Evolutionary conservation across 1,140 invertebrate species (phyloP), one percentile per base, ranked within the genome.

Genomic region (Araneus ventricosus): DNA sequence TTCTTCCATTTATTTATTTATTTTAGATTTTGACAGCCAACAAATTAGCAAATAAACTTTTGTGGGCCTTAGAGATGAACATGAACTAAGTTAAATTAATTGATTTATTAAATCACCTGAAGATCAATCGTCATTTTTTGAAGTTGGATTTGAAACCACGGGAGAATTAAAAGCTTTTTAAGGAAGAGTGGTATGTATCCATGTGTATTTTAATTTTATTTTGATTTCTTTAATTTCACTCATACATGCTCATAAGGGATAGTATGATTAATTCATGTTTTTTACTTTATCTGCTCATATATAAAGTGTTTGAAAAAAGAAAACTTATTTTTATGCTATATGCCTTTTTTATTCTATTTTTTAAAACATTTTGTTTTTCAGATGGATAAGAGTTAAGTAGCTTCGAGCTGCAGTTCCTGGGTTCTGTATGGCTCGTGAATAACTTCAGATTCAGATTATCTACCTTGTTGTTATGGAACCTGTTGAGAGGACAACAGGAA

Each of bases 391-490:
- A n/a, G 95, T 96, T 88, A 41, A 8, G 52, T 57, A 10, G 20
- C 61, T 5, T 94, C 96, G 96, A 96, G 30, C 95, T 4, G 95
- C 96, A 22, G 95, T 97, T 1, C 96, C 96, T 82, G 96, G n/a
- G 97, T 7, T 97, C 97, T 0, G 94, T 97, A 7, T 97, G 96
- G 96, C 97, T 90, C 95, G 96, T 79, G 96, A 94, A 94, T 97
- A 59, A 14, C n/a, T 30, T 52, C 39, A 80, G 96, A 96, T 59
- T 95, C 94, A 88, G 96, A 97, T 86, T 96, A 96, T 0, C 2
- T 97, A 96, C 94, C 95, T 97, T 87, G 96, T 96, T 24, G 96
- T 97, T 0, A 97, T 97, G 88, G 97, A 97, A 94, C 96, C 96
- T 4, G 96, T 97, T 57, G 95, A 96, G 86, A 93, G 96, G 88